Evolutionary conservation across 2,797 vertebrate genomes (phyloP).

Genomic region (Diglossa cyanea): DNA sequence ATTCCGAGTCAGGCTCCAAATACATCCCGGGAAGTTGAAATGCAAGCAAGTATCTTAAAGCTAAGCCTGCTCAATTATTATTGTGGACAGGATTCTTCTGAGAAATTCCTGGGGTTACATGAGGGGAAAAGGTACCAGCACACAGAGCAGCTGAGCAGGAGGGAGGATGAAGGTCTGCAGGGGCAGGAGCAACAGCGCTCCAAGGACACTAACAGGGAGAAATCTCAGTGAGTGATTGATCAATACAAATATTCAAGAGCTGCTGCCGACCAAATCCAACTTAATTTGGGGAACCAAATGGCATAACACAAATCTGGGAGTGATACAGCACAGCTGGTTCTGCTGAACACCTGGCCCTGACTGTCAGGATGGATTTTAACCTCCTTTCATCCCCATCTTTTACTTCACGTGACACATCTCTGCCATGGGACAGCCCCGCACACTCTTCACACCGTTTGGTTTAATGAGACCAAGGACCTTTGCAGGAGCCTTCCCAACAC

Average conservation of each 20-base stretch:
- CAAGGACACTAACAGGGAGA: not conserved
- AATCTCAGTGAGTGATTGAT: not conserved
- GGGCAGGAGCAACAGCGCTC: not conserved
- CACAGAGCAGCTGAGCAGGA: not conserved
- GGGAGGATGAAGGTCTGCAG: not conserved
- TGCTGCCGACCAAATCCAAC: not conserved
- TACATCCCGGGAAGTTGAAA: not conserved
- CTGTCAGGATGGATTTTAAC: not conserved
- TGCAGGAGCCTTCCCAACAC: rapidly evolving
- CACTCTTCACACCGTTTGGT: rapidly evolving
- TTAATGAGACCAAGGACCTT: not conserved
- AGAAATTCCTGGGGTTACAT: not conserved
- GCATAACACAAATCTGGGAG: not conserved
- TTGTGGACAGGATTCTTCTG: not conserved
- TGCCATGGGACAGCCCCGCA: rapidly evolving
- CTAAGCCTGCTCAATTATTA: not conserved
- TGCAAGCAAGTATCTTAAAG: not conserved
- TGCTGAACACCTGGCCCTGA: not conserved
- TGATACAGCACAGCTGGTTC: not conserved
- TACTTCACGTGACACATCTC: not conserved
- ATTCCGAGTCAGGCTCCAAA: not conserved
- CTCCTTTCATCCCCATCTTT: not conserved
- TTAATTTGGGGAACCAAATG: not conserved
- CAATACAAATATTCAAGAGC: not conserved
- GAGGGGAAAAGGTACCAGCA: too few species aligned